Base-by-base conservation (phyloP, 2,888 invertebrate genomes). In the Crioceris asparagi region DNA sequence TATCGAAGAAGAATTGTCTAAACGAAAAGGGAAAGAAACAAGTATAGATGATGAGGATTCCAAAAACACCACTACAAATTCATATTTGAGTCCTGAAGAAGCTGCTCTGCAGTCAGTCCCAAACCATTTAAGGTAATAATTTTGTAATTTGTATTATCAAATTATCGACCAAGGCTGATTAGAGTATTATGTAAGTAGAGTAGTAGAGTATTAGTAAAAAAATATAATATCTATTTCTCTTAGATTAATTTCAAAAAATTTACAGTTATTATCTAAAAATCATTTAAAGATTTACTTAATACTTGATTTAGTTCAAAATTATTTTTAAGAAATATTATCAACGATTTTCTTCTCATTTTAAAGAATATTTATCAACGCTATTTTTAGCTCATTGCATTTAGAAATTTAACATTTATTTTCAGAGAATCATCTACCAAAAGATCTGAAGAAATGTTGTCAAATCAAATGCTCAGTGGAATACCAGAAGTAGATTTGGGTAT, bases 401-500 rank as follows among this genome's bases (percentile, higher is more conserved):
- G n/a, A n/a, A n/a, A n/a, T n/a, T n/a, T 14, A 11, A 19, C 14
- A 19, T 16, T 30, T 5, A 27, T 27, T 55, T 56, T 53, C 35
- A 71, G 92, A 41, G 79, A 84, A 40, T 86, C 90, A 2, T 84
- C 88, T 1, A 77, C 84, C 1, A 85, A 88, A 52, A 74, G 84
- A 57, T 93, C 90, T 2, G 97, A 98, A 64, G 98, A 98, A 69
- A 96, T 98, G 92, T 75, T 99, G 53, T 97, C 97, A 3, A 96
- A 97, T 73, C 97, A 98, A 71, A 99, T 98, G 98, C 71, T 99
- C 3, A 96, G 92, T 58, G 98, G 98, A 23, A 98, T 99, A 48
- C 98, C 98, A 0, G 98, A 99, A 71, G 91, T 99, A 0, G 97
- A 99, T 67, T 73, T 99, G 35, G 98, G 98, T n/a, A 94, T 99